Percentiles rank a stretch among this genome's conserved stretches.
Conservation (phyloP, 1,140 invertebrate genomes). For the Lepidostoma basale region DNA sequence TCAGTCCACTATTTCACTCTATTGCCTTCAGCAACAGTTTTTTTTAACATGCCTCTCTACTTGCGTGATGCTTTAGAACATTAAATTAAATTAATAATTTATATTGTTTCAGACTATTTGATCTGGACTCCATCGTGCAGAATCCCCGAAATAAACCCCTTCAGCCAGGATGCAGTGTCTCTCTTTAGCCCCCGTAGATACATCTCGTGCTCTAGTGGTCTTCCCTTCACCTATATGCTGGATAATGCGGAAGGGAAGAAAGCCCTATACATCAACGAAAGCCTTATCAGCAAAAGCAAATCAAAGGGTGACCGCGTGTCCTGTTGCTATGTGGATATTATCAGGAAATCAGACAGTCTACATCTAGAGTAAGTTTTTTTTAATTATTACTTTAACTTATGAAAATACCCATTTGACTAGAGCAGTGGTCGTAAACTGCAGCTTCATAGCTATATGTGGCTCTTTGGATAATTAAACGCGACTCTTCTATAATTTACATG, state of each 20-base stretch:
- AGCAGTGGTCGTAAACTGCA: not conserved
- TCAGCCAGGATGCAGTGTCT: slow-evolving; percentile 67
- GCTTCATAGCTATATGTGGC: not conserved
- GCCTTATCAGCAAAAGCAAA: slow-evolving; percentile 22
- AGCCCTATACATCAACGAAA: slow-evolving; percentile 34
- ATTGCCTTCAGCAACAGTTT: too few species aligned
- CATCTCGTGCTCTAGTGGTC: slow-evolving; percentile 61
- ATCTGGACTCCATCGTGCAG: slow-evolving; percentile 72
- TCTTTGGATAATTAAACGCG: not conserved
- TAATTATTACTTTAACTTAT: not conserved
- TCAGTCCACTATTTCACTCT: too few species aligned
- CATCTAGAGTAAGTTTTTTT: slow-evolving; percentile 57
- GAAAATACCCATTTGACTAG: not conserved
- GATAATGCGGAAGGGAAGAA: slow-evolving; percentile 47
- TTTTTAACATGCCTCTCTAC: too few species aligned
- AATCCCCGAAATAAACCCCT: slow-evolving; percentile 72
- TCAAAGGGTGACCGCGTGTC: slow-evolving; percentile 22
- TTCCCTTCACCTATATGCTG: slow-evolving; percentile 57
- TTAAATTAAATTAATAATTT: too few species aligned
- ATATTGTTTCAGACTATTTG: slow-evolving; percentile 60
- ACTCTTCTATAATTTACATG: not conserved
- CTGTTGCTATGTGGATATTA: slow-evolving; percentile 65
- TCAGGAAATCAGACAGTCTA: slow-evolving; percentile 53
- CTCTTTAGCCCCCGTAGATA: slow-evolving; percentile 65
- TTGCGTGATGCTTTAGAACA: too few species aligned